Percentiles rank a stretch among this genome's conserved stretches.
phyloP scores from a whole-genome alignment of 1,140 invertebrate species.

The Zaprionus tsacasi region DNA sequence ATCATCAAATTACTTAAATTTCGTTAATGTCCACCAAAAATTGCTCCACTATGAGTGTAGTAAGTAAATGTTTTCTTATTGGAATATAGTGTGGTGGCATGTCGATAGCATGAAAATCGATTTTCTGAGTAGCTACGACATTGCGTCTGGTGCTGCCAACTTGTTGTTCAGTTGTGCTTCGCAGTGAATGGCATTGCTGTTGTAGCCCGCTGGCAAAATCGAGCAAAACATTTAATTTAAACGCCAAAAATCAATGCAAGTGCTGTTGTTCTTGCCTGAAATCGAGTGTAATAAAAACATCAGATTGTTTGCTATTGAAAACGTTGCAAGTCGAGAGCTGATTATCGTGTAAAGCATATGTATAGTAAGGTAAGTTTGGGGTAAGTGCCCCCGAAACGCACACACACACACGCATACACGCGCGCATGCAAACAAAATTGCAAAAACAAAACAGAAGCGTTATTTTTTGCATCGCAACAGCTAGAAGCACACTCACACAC shows the following conservation, averaged over 20 bases:
- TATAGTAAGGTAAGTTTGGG: constrained; percentile 52
- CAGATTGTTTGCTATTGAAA: neutral
- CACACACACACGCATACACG: constrained; percentile 26
- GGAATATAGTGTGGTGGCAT: constrained; percentile 31
- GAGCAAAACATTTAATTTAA: constrained; percentile 53
- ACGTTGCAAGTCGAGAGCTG: constrained; percentile 2
- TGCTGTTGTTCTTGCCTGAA: constrained; percentile 10
- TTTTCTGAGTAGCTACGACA: neutral
- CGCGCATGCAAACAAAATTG: constrained; percentile 50
- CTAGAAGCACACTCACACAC: constrained; percentile 23
- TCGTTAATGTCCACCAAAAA: constrained; percentile 37
- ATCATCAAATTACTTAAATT: constrained; percentile 21
- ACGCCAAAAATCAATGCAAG: constrained; percentile 31
- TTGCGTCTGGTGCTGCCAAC: constrained; percentile 28
- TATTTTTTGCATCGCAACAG: constrained; percentile 41
- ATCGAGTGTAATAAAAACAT: neutral
- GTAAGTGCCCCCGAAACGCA: constrained; percentile 23
- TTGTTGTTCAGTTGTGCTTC: constrained; percentile 5
- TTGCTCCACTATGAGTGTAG: constrained; percentile 30
- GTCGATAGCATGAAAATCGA: constrained; percentile 9
- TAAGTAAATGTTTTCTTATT: constrained; percentile 51
- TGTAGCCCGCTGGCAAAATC: constrained; percentile 48
- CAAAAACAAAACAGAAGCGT: constrained; percentile 53
- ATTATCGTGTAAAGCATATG: constrained; percentile 5
- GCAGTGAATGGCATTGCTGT: constrained; percentile 31